A percentile compares a stretch with the other conserved stretches of the same genome.
Conservation (phyloP, 2,113 vertebrate genomes). For the Orthonyx spaldingii region DNA sequence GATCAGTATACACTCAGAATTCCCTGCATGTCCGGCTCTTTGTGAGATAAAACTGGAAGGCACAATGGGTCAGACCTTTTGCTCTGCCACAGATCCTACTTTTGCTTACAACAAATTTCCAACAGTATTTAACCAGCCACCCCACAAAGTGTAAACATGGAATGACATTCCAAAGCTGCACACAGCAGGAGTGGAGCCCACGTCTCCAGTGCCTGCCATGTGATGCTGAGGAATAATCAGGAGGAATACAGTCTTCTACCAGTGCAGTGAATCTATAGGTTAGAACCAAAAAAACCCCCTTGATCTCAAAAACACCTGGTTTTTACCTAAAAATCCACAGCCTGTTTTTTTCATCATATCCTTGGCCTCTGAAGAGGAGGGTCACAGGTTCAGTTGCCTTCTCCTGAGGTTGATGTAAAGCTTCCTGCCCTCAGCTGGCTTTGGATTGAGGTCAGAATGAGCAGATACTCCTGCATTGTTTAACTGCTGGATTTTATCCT, state of each 20-base stretch:
- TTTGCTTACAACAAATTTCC: background rate
- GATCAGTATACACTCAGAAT: background rate
- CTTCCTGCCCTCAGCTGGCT: background rate
- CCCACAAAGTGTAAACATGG: accelerated
- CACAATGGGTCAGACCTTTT: background rate
- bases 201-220: background rate
- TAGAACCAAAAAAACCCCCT: background rate
- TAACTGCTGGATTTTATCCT: background rate
- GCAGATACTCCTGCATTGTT: background rate
- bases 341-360: background rate
- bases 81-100: background rate
- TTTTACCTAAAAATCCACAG: background rate
- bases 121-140: background rate
- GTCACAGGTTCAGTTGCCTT: background rate
- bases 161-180: background rate
- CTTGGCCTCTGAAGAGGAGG: background rate
- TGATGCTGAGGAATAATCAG: background rate
- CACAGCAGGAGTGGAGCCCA: background rate
- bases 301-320: background rate
- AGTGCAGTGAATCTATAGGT: background rate
- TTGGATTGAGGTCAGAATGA: background rate
- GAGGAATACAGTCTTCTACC: background rate
- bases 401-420: background rate
- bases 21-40: background rate
- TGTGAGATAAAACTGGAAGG: background rate